These are phyloP conservation scores for Chelon auratus DNA, from an alignment of 2,797 vertebrate species.

Conservation along the genomic window DNA sequence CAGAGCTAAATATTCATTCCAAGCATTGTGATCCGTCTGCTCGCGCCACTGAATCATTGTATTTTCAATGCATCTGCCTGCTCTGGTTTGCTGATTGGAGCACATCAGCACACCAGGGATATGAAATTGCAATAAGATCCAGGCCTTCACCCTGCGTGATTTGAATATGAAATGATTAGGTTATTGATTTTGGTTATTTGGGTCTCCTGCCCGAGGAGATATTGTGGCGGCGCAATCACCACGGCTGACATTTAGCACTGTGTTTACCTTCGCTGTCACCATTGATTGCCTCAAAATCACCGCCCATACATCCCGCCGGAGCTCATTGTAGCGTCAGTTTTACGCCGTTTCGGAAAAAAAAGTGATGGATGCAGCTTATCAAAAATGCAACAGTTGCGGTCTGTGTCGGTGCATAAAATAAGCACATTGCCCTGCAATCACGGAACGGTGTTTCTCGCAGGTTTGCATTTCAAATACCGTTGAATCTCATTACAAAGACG, in stretches of 20 bases:
- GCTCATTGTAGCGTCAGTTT: conserved; percentile 71
- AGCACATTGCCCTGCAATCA: conserved; percentile 62
- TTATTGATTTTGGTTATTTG: conserved; percentile 83
- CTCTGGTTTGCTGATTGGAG: conserved; percentile 74
- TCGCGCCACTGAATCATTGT: conserved; percentile 55
- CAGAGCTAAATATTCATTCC: conserved; percentile 36
- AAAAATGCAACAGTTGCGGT: conserved; percentile 73
- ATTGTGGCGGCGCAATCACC: conserved; percentile 77
- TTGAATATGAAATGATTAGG: conserved; percentile 84
- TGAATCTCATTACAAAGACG: conserved; percentile 45
- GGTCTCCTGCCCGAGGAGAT: conserved; percentile 69
- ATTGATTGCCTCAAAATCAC: conserved; percentile 80
- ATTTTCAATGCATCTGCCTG: conserved; percentile 62
- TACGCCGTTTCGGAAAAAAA: conserved; percentile 51
- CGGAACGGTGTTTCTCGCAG: conserved; percentile 21
- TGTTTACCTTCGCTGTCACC: conserved; percentile 80
- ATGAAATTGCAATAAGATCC: conserved; percentile 80
- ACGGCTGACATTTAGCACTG: conserved; percentile 81
- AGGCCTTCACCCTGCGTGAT: conserved; percentile 71
- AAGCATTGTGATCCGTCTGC: conserved; percentile 33
- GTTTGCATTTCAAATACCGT: conserved; percentile 52
- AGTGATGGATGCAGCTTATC: conserved; percentile 75
- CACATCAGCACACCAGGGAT: conserved; percentile 71
- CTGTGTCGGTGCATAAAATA: conserved; percentile 55
- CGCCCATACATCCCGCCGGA: conserved; percentile 62